These are phyloP conservation scores for Typhlichthys subterraneus DNA, from an alignment of 2,797 vertebrate species.

Conservation along the genomic window DNA sequence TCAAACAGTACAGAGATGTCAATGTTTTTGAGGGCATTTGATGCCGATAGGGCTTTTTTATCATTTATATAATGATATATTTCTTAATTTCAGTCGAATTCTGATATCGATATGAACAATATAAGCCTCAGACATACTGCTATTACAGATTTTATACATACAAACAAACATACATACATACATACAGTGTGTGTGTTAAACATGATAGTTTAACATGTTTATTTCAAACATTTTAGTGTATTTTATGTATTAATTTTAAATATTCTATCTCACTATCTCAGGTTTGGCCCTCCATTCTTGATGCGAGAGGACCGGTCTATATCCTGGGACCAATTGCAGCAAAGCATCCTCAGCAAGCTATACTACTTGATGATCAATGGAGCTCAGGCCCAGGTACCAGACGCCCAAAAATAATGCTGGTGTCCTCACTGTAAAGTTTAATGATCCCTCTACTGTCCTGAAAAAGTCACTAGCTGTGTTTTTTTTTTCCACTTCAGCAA, in stretches of 20 bases:
- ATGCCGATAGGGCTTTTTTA: too few relatives aligned
- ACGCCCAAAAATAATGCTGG: background rate
- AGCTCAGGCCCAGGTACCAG: conserved; percentile 79
- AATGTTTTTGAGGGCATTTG: too few relatives aligned
- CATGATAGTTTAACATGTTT: too few relatives aligned
- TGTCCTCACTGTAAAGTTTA: background rate
- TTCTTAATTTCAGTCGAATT: too few relatives aligned
- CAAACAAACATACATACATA: too few relatives aligned
- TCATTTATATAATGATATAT: too few relatives aligned
- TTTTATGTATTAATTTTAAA: background rate
- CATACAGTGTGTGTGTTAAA: too few relatives aligned
- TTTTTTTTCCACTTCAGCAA: background rate
- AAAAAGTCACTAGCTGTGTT: background rate
- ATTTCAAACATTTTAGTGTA: background rate
- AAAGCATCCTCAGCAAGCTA: conserved; percentile 88
- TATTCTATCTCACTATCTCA: conserved; percentile 47
- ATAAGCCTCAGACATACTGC: too few relatives aligned
- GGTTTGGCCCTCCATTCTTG: conserved; percentile 92
- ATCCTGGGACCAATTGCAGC: conserved; percentile 93
- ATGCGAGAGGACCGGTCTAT: conserved; percentile 86
- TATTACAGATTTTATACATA: too few relatives aligned
- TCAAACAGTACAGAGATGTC: too few relatives aligned
- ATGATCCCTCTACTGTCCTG: background rate
- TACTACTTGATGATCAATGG: conserved; percentile 87
- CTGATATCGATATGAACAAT: too few relatives aligned